These are phyloP conservation scores for Vanacampus margaritifer DNA, from an alignment of 2,113 vertebrate genomes.

Conservation along the genomic window DNA sequence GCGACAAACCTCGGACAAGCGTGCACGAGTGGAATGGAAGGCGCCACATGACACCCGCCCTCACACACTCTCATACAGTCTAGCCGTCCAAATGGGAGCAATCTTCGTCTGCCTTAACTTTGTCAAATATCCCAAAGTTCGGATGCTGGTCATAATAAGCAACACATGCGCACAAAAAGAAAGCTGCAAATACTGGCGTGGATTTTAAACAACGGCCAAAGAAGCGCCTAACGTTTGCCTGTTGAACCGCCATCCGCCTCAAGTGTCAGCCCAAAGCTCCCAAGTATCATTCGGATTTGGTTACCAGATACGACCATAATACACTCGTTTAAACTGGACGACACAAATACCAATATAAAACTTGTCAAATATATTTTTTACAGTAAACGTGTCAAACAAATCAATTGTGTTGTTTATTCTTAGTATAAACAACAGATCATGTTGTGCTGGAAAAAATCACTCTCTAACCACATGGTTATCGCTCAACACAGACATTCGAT, in stretches of 20 bases:
- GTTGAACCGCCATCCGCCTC: constrained; percentile 36
- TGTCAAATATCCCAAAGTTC: constrained; percentile 38
- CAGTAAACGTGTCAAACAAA: too few relatives aligned
- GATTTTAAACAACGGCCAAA: constrained; percentile 26
- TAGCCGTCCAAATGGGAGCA: constrained; percentile 49
- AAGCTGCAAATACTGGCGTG: constrained; percentile 3
- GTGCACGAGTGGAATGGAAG: constrained; percentile 69
- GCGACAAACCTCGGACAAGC: constrained; percentile 61
- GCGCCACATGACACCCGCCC: constrained; percentile 69
- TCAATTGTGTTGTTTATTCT: too few relatives aligned
- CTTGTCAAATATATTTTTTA: too few relatives aligned
- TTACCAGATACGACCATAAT: constrained; percentile 34
- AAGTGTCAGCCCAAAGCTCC: not conserved
- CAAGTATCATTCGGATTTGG: constrained; percentile 13
- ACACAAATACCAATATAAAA: too few relatives aligned
- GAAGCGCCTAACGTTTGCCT: constrained; percentile 8
- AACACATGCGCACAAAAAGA: constrained; percentile 1
- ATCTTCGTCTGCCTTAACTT: constrained; percentile 54
- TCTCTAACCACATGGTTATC: not conserved
- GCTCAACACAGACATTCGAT: not conserved
- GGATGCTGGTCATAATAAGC: constrained; percentile 18
- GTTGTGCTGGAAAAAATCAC: too few relatives aligned
- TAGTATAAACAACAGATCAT: too few relatives aligned
- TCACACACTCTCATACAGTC: constrained; percentile 16
- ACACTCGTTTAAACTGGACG: too few relatives aligned